Base-by-base conservation (phyloP, 2,888 invertebrate species). In the Palloptera scutellata region DNA sequence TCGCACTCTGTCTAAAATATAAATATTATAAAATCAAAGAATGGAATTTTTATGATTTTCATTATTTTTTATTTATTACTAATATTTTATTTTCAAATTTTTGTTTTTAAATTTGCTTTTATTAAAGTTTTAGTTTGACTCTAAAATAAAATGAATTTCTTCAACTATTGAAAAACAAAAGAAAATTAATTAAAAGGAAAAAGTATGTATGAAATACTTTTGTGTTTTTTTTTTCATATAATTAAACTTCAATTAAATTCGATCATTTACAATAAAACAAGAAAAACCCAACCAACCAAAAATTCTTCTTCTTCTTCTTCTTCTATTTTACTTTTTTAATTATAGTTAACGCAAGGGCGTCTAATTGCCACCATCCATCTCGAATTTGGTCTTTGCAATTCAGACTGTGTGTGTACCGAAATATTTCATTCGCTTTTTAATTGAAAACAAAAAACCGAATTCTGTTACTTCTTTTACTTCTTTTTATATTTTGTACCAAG, bases 351-450 rank as follows among this genome's bases (percentile, higher is more conserved):
- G 72, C 81, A 83, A 76, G 83, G 83, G 75, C 81, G 82, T 74
- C 78, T 82, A 78, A 78, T 81, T 73, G 83, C 83, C 74, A 83
- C 83, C 73, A 83, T 83, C 72, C 82, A 81, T 76, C 82, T 83
- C 77, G 83, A 83, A 81, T 82, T 83, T 77, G 83, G 83, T 81
- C 81, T 81, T 75, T 83, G 83, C 79, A 82, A 81, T 76, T 81
- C 82, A 73, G 81, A 81, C 79, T 81, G 81, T 81, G 81, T 82
- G 81, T 81, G 81, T 81, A 81, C 78, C 74, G 79, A 81, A 79
- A 77, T 82, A 75, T 81, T 81, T 81, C 77, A 81, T 64, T 81
- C 81, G 79, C 81, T 82, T 73, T 82, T 81, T 79, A 80, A 81
- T 76, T 78, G 80, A 77, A 70, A 73, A 68, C 68, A 48, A 48